Base-by-base conservation (phyloP, 2,797 vertebrate genomes). In the Enteromius trimaculatus region DNA sequence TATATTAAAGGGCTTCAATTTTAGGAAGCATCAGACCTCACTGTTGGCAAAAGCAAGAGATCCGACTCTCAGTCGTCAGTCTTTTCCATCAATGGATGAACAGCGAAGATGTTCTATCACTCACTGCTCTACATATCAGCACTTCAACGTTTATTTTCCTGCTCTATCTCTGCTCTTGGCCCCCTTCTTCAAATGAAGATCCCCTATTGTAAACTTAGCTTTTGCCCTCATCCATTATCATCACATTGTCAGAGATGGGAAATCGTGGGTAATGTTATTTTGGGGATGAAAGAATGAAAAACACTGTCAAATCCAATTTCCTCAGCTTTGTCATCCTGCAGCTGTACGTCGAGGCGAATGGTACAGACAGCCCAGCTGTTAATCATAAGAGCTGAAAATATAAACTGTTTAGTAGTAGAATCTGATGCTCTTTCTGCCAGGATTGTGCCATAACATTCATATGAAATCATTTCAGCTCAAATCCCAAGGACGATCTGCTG, bases 141-240 rank as follows among this genome's bases (percentile, higher is more conserved):
- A 80, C 80, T 77, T 88, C 84, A 86, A 85, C 92, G 92, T 95
- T 94, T 94, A 91, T 95, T 95, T 94, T 89, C 89, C 89, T 92
- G 93, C 88, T 90, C 89, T 92, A 91, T 86, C 86, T 93, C 92
- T 92, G 86, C 88, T 91, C 89, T 92, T 90, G 88, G 88, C 89
- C 91, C 82, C 90, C 90, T 87, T 65, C 84, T 89, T 90, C 89
- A 91, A 91, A 92, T 92, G 92, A 92, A 88, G 91, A 87, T 89
- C 88, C 86, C 86, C 89, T 89, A 91, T 91, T 91, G 87, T 88
- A 90, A 72, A 74, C 90, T 85, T 75, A 88, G 88, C 85, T 85
- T 87, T 85, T 83, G 79, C 88, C 80, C 84, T 87, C 79, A 62
- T 90, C 60, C 37, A 88, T 86, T 86, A 86, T 86, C 87, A 70